These are phyloP conservation scores for Choreutis nemorana DNA, from an alignment of 2,888 invertebrate genomes.

Conservation along the genomic window DNA sequence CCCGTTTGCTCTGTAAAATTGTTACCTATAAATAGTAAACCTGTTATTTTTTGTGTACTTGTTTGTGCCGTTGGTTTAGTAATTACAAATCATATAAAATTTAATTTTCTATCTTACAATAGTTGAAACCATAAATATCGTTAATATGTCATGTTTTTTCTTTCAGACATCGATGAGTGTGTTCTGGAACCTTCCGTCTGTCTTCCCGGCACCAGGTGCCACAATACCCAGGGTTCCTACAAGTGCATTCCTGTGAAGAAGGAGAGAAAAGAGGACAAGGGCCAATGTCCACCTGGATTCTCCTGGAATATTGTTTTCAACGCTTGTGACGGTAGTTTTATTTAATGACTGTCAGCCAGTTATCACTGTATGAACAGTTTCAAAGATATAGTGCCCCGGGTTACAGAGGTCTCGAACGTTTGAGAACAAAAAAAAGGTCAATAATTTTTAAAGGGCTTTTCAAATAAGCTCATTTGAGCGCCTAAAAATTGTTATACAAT, in stretches of 20 bases:
- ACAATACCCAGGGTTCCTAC: slow-evolving; percentile 73
- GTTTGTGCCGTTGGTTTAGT: too few species aligned
- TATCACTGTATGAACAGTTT: background rate
- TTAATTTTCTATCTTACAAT: too few species aligned
- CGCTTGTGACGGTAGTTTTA: slow-evolving; percentile 54
- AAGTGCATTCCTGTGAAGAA: slow-evolving; percentile 58
- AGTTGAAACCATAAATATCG: too few species aligned
- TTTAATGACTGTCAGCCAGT: background rate
- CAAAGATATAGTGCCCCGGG: background rate
- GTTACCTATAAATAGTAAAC: too few species aligned
- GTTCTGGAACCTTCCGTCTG: slow-evolving; percentile 66
- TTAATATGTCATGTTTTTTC: too few species aligned
- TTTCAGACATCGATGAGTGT: slow-evolving; percentile 82
- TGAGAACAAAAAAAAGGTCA: background rate
- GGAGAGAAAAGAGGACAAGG: slow-evolving; percentile 20
- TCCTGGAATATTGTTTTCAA: slow-evolving; percentile 51
- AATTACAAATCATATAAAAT: too few species aligned
- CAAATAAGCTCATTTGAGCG: background rate
- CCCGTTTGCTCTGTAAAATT: too few species aligned
- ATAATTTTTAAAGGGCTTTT: background rate
- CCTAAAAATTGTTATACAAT: too few species aligned
- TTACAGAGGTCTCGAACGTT: too few species aligned
- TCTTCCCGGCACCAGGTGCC: slow-evolving; percentile 64
- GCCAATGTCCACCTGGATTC: slow-evolving; percentile 63
- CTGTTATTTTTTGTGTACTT: too few species aligned